A percentile compares a stretch with the other conserved stretches of the same genome.
phyloP scores from a whole-genome alignment of 2,888 invertebrate species.

The Leptopilina drosophilae region DNA sequence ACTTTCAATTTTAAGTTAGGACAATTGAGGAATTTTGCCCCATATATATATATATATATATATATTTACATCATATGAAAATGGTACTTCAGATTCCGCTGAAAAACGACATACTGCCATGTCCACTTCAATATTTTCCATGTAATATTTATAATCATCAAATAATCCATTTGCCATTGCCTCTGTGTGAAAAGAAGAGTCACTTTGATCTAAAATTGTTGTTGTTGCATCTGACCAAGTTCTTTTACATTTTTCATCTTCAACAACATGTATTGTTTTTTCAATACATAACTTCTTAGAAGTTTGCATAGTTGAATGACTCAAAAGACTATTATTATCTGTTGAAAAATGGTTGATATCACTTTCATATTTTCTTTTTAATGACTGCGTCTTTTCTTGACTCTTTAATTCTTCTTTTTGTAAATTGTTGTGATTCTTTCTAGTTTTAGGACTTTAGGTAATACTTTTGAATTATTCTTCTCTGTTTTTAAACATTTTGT shows the following conservation, averaged over 20 bases:
- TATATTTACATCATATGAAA: neutral
- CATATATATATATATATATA: too few relatives aligned
- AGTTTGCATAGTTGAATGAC: too few relatives aligned
- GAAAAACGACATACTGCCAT: neutral
- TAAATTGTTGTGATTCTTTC: too few relatives aligned
- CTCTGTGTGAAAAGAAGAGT: neutral
- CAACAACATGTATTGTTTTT: neutral
- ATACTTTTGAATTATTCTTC: too few relatives aligned
- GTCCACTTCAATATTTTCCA: neutral
- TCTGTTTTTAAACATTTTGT: neutral
- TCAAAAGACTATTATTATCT: neutral
- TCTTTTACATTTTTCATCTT: neutral
- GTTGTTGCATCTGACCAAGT: neutral
- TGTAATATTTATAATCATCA: neutral
- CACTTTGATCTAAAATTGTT: neutral
- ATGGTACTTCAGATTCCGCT: neutral
- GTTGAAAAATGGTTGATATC: too few relatives aligned
- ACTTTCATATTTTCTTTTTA: too few relatives aligned
- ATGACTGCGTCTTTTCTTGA: too few relatives aligned
- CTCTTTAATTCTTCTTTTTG: too few relatives aligned
- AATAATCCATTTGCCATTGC: neutral
- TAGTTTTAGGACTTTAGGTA: too few relatives aligned
- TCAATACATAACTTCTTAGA: neutral
- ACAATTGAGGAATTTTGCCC: too few relatives aligned
- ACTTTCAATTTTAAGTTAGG: too few relatives aligned